A percentile compares a stretch with the other conserved stretches of the same genome.
These are phyloP conservation scores for Cuniculus paca DNA, from an alignment of 2,797 vertebrate species.

Conservation along the genomic window DNA sequence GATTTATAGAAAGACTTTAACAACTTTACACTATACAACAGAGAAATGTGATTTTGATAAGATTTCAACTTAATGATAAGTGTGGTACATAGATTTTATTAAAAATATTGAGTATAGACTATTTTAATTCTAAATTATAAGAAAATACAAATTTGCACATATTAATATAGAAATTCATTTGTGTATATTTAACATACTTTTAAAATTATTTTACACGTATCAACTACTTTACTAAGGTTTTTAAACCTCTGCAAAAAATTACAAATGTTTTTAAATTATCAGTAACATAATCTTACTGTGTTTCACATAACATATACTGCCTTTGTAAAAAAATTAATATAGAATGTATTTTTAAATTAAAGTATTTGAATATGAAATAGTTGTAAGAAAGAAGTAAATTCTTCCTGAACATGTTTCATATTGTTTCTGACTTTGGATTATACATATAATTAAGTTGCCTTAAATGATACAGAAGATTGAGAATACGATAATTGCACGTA, in stretches of 20 bases:
- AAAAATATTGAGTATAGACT: conserved; percentile 69
- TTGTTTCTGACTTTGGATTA: conserved; percentile 83
- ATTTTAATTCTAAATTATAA: conserved; percentile 79
- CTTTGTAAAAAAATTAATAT: conserved; percentile 84
- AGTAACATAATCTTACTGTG: conserved; percentile 75
- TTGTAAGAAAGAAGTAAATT: conserved; percentile 83
- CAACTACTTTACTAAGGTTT: conserved; percentile 81
- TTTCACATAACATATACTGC: conserved; percentile 83
- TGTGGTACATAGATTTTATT: conserved; percentile 70
- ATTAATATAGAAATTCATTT: conserved; percentile 77
- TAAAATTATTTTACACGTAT: conserved; percentile 78
- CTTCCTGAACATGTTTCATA: conserved; percentile 82
- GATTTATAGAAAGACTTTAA: conserved; percentile 55
- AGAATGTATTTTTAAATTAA: conserved; percentile 84
- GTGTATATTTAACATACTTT: conserved; percentile 77
- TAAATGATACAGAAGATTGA: conserved; percentile 83
- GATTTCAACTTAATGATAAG: conserved; percentile 54
- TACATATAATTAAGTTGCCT: conserved; percentile 83
- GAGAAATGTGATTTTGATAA: conserved; percentile 72
- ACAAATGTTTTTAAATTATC: conserved; percentile 81
- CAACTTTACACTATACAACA: conserved; percentile 50
- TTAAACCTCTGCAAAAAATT: conserved; percentile 80
- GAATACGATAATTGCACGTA: conserved; percentile 84
- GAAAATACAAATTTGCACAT: conserved; percentile 77
- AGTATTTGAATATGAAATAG: conserved; percentile 83